Base-by-base conservation (phyloP, 1,140 invertebrate species). In the Drosophila orena region DNA sequence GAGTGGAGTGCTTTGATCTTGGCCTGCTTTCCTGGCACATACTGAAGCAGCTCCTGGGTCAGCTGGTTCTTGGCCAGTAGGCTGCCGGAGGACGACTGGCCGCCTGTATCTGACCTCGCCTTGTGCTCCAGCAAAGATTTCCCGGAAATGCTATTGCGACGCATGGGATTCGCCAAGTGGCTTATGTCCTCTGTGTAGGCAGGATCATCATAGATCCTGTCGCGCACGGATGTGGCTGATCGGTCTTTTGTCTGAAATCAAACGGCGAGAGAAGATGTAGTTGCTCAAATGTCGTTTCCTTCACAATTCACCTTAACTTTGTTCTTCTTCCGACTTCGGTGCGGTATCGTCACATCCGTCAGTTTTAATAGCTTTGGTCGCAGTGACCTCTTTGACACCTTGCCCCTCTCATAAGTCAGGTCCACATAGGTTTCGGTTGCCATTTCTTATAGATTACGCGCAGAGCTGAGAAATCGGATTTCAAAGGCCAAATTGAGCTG, bases 121-220 rank as follows among this genome's bases (percentile, higher is more conserved):
- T 74, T 81, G 15, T 76, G 64, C 12, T 84, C 75, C 5, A 56
- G 20, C 6, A 77, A 55, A 0, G 75, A 64, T 7, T 88, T 90
- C 14, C 88, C 80, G 6, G 89, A 89, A 42, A 91, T 65, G 64
- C 91, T 92, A 69, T 76, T 92, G 22, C 92, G 81, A 10, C 92
- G 84, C 62, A 91, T 54, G 6, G 92, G 92, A 40, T 92, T 91
- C 0, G 92, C 92, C 49, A 92, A 58, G 44, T 92, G 92, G 53
- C 92, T 92, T 15, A 92, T 92, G 56, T 92, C 92, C 47, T 92
- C 92, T 3, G 92, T 92, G 42, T 92, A 92, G 24, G 92, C 92
- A 2, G 92, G 92, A 75, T 92, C 92, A 75, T 92, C 92, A 7
- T 92, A 88, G 37, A 91, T 91, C 11, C 91, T 79, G 46, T 92